Base-by-base conservation (phyloP, 2,113 vertebrate genomes). In the Bostrychus sinensis region DNA sequence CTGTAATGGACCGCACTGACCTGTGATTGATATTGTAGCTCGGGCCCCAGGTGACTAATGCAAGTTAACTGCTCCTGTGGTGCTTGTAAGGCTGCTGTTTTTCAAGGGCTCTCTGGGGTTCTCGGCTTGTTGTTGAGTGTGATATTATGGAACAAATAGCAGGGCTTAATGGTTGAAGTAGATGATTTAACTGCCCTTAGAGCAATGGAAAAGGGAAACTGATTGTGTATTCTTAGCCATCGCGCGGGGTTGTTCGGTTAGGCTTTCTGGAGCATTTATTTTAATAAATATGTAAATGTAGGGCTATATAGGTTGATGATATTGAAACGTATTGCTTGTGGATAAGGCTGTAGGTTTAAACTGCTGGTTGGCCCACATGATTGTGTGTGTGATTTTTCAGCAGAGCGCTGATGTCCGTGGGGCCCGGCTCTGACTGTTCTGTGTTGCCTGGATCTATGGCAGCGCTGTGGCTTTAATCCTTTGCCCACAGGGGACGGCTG, bases 381-480 rank as follows among this genome's bases (percentile, higher is more conserved):
- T 62, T 58, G 56, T 13, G 72, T 76, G 56, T 72, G 17, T 48
- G 38, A 36, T 68, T 53, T 56, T 22, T 51, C 66, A 50, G 58
- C 62, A 61, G 64, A 53, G 60, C 56, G 59, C 66, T 68, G 3
- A 55, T 62, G 66, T 75, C 63, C 81, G 66, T 50, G 75, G 75
- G 70, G 81, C 77, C 69, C 56, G n/a, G 66, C 70, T 39, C 70
- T 9, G 34, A 53, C 81, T 79, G 66, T 56, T 83, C 71, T 82
- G 84, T 80, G 75, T 46, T 88, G 75, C 83, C 82, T 60, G 37
- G 66, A 77, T 83, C 77, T 77, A 77, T 82, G 83, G 56, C 70
- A 79, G 80, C 64, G 79, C 88, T 66, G 82, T 81, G 84, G 84
- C 88, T 91, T 88, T 87, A 89, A 89, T 91, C 88, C 88, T 75